phyloP scores from a whole-genome alignment of 2,113 vertebrate species.

The Hipposideros armiger region DNA sequence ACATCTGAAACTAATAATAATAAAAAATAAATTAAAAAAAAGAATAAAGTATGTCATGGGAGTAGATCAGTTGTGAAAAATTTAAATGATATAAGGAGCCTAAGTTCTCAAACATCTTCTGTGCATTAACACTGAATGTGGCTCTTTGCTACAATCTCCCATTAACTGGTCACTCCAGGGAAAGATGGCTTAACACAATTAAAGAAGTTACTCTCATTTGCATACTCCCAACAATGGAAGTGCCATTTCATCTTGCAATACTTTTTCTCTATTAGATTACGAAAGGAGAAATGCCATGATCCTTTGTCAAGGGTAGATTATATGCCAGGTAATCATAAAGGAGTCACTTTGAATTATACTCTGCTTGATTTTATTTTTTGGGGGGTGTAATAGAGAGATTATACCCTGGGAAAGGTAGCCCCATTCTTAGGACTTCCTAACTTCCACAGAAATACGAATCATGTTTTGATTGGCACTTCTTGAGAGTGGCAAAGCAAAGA shows the following conservation, averaged over 20 bases:
- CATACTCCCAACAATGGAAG: background rate
- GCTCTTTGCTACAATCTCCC: background rate
- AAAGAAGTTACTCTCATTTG: conserved; percentile 14
- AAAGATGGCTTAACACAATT: background rate
- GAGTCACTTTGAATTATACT: conserved; percentile 34
- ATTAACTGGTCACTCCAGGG: background rate
- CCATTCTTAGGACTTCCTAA: conserved; percentile 10
- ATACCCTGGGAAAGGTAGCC: background rate
- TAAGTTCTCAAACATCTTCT: background rate
- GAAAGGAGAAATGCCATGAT: background rate
- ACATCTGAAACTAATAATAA: too few relatives aligned
- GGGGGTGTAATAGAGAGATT: background rate
- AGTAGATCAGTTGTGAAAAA: conserved; percentile 18
- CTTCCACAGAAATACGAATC: conserved; percentile 8
- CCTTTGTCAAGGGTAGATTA: conserved; percentile 3
- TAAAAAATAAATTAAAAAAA: too few relatives aligned
- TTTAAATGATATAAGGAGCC: background rate
- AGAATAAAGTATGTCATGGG: background rate
- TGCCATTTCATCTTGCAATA: conserved; percentile 16
- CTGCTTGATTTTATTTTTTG: conserved; percentile 55
- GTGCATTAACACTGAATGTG: background rate
- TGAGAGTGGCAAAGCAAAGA: background rate
- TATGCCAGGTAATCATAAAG: conserved; percentile 42
- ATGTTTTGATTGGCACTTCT: background rate
- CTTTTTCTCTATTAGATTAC: background rate